phyloP scores from a whole-genome alignment of 1,140 invertebrate genomes.

The Gryon sp. region DNA sequence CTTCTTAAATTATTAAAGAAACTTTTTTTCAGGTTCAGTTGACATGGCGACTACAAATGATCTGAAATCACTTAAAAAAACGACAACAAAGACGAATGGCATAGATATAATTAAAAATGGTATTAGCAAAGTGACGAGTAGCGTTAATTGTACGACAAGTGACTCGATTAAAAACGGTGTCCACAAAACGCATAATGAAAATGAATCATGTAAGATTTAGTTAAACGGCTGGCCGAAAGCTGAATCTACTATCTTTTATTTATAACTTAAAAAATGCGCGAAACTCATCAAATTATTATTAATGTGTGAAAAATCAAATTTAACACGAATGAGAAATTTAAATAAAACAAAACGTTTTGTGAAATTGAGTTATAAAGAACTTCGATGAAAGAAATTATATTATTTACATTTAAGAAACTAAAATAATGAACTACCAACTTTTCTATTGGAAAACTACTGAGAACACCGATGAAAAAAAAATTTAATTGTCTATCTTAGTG shows the following conservation, averaged over 20 bases:
- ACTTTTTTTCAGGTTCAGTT: constrained; percentile 30
- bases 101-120: not conserved
- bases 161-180: constrained; percentile 31
- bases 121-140: constrained; percentile 11
- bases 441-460: too few relatives aligned
- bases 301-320: too few relatives aligned
- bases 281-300: constrained; percentile 5
- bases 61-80: constrained; percentile 25
- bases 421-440: too few relatives aligned
- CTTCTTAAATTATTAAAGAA: not conserved
- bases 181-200: constrained; percentile 28
- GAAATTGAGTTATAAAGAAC: too few relatives aligned
- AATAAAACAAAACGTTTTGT: too few relatives aligned
- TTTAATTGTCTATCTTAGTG: too few relatives aligned
- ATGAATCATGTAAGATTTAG: constrained; percentile 14
- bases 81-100: constrained; percentile 18
- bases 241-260: not conserved
- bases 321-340: too few relatives aligned
- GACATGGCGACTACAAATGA: constrained; percentile 15
- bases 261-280: constrained; percentile 7
- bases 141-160: constrained; percentile 29
- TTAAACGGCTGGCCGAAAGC: constrained; percentile 29
- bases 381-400: too few relatives aligned
- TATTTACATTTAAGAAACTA: too few relatives aligned
- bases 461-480: too few relatives aligned